A percentile compares a stretch with the other conserved stretches of the same genome.
Conservation (phyloP, 2,113 vertebrate genomes). For the Lucifuga dentata region DNA sequence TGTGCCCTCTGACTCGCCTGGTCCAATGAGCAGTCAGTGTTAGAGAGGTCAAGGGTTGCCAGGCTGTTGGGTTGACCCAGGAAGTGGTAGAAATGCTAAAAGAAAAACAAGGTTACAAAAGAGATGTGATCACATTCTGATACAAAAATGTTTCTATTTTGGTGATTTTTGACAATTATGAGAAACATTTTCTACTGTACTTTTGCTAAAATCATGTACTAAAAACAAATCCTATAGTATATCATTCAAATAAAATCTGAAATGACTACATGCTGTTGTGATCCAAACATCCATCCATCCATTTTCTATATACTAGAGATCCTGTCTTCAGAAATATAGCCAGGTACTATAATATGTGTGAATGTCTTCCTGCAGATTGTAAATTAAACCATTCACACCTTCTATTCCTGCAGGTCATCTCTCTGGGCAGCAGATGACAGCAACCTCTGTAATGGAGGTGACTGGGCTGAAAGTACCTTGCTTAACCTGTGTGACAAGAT, state of each 20-base stretch:
- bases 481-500: too few relatives aligned
- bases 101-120: not conserved
- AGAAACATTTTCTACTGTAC: not conserved
- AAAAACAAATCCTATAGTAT: too few relatives aligned
- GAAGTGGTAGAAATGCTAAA: conserved; percentile 79
- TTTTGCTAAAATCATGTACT: too few relatives aligned
- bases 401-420: too few relatives aligned
- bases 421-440: not conserved
- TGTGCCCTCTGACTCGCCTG: conserved; percentile 60
- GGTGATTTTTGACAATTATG: not conserved
- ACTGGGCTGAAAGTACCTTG: too few relatives aligned
- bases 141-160: not conserved
- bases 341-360: not conserved
- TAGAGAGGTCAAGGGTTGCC: conserved; percentile 76
- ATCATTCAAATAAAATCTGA: not conserved
- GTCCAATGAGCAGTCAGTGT: conserved; percentile 79
- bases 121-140: not conserved
- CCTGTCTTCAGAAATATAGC: not conserved
- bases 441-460: not conserved
- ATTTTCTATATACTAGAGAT: too few relatives aligned
- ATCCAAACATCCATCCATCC: too few relatives aligned
- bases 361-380: not conserved
- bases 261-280: too few relatives aligned
- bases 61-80: conserved; percentile 76
- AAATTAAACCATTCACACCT: not conserved